These are phyloP conservation scores for Apodemia mormo DNA, from an alignment of 2,888 invertebrate species.

Conservation along the genomic window DNA sequence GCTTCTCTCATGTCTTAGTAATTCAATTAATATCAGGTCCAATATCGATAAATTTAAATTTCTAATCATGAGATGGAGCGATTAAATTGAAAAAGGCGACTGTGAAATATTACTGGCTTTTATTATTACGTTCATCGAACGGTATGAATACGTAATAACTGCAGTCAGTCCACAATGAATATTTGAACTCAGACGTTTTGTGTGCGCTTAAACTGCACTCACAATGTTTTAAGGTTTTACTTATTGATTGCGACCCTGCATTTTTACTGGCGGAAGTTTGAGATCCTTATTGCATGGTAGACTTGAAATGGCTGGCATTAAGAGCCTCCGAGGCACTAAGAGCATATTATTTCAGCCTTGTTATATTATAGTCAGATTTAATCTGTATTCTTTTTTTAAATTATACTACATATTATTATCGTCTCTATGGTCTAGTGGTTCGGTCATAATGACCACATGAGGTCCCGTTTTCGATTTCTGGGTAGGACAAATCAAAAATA, in stretches of 20 bases:
- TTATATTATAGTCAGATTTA: no score
- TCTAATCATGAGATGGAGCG: slow-evolving; percentile 14
- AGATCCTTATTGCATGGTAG: not conserved
- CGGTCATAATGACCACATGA: no score
- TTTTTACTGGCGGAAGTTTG: not conserved
- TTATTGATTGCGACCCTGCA: not conserved
- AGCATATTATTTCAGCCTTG: no score
- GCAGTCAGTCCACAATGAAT: slow-evolving; percentile 32
- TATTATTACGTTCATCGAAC: slow-evolving; percentile 30
- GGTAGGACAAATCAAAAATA: no score
- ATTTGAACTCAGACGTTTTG: slow-evolving; percentile 29
- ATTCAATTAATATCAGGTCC: slow-evolving; percentile 17
- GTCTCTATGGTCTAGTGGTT: no score
- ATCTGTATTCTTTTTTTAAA: no score
- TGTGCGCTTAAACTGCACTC: slow-evolving; percentile 30
- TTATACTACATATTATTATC: no score
- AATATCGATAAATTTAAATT: slow-evolving; percentile 8
- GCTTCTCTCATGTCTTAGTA: no score
- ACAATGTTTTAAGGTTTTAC: slow-evolving; percentile 14
- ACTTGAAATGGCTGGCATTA: not conserved
- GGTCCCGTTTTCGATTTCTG: no score
- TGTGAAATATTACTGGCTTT: slow-evolving; percentile 33
- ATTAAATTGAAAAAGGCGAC: slow-evolving; percentile 27
- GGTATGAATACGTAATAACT: slow-evolving; percentile 34
- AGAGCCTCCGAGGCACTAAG: no score